Evolutionary conservation across 2,888 invertebrate species (phyloP), one percentile per base, ranked within the genome.

Genomic region (Allacma fusca): DNA sequence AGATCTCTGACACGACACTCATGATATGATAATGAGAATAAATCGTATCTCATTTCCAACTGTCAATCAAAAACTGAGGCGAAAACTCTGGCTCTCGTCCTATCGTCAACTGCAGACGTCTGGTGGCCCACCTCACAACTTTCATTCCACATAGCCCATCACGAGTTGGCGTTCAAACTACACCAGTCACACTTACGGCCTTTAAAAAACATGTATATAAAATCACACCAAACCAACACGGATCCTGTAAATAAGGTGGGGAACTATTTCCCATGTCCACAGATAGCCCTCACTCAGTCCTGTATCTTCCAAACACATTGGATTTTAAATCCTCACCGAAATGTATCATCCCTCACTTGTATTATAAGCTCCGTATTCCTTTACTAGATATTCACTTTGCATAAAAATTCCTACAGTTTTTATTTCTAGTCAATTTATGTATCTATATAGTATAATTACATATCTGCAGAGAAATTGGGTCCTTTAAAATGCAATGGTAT

Each of bases 11-110:
- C 83, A 82, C 81, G 81, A 81, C 83, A 81, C 81, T 83, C 81
- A 82, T 82, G 81, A 81, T 82, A 83, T 82, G 81, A 82, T 83
- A 83, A 83, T 83, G 83, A 83, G 83, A 83, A 83, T 83, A 83
- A 82, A 83, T 83, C 82, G 81, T 80, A 82, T 80, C 82, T 83
- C 81, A 83, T 83, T 82, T 82, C 80, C 82, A 82, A 74, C 81
- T 83, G 83, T 83, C 83, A 83, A 83, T 83, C 83, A 83, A 82
- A 81, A 78, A 44, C 62, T 74, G 73, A 64, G 64, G 65, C 43
- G 50, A 43, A 68, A 68, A 67, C 24, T 72, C 34, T 23, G 43
- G 64, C 64, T 62, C 65, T 16, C 23, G 13, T 26, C 24, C 78
- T 77, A 78, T 81, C 80, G 79, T 72, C 78, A 80, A 81, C 80